Percentiles rank a stretch among this genome's conserved stretches.
phyloP scores from a whole-genome alignment of 2,113 vertebrate species.

The Protobothrops flavoviridis region DNA sequence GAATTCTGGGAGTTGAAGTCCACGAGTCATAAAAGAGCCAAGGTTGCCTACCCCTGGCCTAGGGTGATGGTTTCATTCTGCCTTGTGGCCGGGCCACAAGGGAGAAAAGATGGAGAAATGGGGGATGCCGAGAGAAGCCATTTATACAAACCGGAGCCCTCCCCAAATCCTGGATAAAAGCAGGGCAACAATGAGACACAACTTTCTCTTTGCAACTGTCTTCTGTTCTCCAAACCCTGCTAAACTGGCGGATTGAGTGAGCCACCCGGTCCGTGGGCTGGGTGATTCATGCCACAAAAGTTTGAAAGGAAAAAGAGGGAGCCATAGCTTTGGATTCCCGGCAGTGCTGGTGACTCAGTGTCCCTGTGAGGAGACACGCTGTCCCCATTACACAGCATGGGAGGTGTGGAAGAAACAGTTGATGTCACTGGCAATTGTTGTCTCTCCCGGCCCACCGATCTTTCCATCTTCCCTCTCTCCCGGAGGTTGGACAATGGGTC shows the following conservation, averaged over 20 bases:
- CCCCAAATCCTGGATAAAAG: too few species aligned
- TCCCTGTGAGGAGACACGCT: neutral
- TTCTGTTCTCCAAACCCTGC: neutral
- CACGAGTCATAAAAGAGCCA: too few species aligned
- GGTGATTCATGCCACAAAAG: constrained; percentile 47
- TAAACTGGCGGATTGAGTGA: neutral
- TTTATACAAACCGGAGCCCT: neutral
- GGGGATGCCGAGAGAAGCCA: neutral
- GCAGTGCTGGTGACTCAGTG: constrained; percentile 45
- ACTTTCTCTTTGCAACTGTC: neutral
- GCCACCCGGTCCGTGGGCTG: constrained; percentile 17
- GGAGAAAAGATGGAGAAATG: neutral
- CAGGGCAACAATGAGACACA: neutral
- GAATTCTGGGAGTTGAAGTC: too few species aligned
- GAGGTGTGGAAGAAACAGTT: neutral
- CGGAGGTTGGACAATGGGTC: neutral
- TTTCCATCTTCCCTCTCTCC: neutral
- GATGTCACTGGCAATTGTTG: neutral
- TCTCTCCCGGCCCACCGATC: neutral
- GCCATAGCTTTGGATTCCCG: neutral
- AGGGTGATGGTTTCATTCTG: too few species aligned
- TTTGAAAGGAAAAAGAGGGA: constrained; percentile 50
- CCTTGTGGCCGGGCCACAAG: too few species aligned
- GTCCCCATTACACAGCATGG: neutral
- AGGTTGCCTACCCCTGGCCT: too few species aligned